These are phyloP conservation scores for Gouania willdenowi DNA, from an alignment of 2,797 vertebrate genomes.

Conservation along the genomic window DNA sequence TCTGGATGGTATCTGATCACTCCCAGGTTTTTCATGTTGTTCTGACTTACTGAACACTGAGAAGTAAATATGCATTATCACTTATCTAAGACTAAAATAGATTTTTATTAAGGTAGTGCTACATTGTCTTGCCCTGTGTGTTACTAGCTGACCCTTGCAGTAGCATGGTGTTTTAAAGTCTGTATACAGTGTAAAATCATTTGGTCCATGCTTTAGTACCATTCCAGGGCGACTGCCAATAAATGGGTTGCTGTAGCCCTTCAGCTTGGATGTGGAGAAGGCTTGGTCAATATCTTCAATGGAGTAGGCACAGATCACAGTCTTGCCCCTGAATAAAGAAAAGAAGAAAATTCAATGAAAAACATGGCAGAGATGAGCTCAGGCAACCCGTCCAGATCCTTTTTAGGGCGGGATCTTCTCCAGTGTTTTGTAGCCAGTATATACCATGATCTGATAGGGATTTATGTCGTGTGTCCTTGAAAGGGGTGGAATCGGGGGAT, in stretches of 20 bases:
- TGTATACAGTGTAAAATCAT: no score
- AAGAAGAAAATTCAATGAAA: neutral
- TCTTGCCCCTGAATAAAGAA: conserved; percentile 68
- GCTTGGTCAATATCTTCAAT: conserved; percentile 74
- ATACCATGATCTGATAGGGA: no score
- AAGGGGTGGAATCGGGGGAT: no score
- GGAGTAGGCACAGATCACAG: conserved; percentile 82
- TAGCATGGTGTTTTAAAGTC: no score
- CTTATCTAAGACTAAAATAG: conserved; percentile 11
- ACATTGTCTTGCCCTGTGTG: no score
- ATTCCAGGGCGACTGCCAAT: conserved; percentile 67
- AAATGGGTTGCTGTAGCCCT: conserved; percentile 65
- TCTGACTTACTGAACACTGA: no score
- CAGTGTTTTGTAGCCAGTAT: no score
- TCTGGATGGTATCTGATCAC: conserved; percentile 78
- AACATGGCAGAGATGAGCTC: neutral
- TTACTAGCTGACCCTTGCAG: no score
- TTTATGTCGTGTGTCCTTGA: no score
- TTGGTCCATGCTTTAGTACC: conserved; percentile 66
- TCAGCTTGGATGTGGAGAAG: conserved; percentile 76
- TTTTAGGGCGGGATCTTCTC: no score
- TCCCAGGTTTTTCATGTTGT: conserved; percentile 68
- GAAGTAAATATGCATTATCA: neutral
- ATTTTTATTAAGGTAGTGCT: conserved; percentile 26
- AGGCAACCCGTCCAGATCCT: no score